phyloP scores from a whole-genome alignment of 2,888 invertebrate species.

The Augiades crinisus region DNA sequence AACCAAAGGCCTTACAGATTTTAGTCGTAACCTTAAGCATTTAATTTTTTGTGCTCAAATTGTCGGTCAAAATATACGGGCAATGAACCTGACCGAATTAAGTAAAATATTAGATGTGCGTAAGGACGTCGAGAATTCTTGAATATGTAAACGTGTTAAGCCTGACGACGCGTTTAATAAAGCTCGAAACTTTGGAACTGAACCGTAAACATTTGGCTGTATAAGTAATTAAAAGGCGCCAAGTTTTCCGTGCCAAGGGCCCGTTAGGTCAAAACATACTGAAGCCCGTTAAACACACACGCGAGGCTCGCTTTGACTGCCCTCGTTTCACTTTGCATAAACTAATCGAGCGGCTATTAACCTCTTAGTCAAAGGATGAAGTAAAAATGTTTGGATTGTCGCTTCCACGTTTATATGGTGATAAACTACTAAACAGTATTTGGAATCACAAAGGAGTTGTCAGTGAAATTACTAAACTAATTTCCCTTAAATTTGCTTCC shows the following conservation, averaged over 20 bases:
- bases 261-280: slow-evolving; percentile 32
- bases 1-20: no score
- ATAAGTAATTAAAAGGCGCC: slow-evolving; percentile 7
- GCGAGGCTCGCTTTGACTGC: slow-evolving; percentile 41
- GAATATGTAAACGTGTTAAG: not conserved
- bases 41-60: no score
- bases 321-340: slow-evolving; percentile 45
- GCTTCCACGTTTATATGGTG: not conserved
- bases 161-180: not conserved
- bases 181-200: not conserved
- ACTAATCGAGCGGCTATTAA: slow-evolving; percentile 27
- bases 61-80: no score
- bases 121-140: no score
- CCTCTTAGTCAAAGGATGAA: slow-evolving; percentile 22
- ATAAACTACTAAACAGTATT: no score
- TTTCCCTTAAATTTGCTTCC: not conserved
- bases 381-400: slow-evolving; percentile 18
- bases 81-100: no score
- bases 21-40: no score
- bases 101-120: no score
- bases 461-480: slow-evolving; percentile 11
- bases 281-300: slow-evolving; percentile 53
- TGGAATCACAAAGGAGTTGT: not conserved
- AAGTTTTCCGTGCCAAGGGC: slow-evolving; percentile 31
- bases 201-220: not conserved